Evolutionary conservation across 2,797 vertebrate genomes (phyloP), one percentile per base, ranked within the genome.

Genomic region (Falco berigora): DNA sequence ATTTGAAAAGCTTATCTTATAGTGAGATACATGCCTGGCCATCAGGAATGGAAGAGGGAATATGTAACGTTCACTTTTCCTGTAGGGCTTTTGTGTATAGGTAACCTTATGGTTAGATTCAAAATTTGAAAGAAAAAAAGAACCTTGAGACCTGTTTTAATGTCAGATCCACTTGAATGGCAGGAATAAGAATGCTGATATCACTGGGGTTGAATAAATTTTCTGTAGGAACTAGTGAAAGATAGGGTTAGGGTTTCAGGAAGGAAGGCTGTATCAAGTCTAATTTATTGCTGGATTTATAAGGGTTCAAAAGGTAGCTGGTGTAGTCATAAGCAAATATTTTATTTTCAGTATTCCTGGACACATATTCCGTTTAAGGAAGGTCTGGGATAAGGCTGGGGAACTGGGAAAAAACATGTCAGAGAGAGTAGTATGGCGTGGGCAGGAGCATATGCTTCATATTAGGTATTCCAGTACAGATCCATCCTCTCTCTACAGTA

Each of bases 391-490:
- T 94, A 81, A 96, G 55, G 80, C 76, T 93, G 69, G 30, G 38
- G 34, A 96, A 93, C 92, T 93, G 71, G 93, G 79, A 86, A 95
- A 94, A 94, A 96, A 86, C 73, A 92, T 95, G 87, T 94, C 93
- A 88, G 73, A 72, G 82, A 86, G 86, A 94, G 94, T 94, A 95
- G 67, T 79, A 93, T 95, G 83, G 92, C 0, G 93, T 94, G 95
- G 90, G 90, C 92, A 92, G 96, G 77, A 95, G 59, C 94, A 95
- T 96, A 95, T 96, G 90, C 67, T 97, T 96, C 92, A 36, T 92
- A 96, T 97, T 96, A 95, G 90, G 86, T 96, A 94, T 96, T 96
- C 88, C 80, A 92, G 83, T 92, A 92, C 86, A 93, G 69, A 95
- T 86, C 95, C 90, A 90, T 96, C 83, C 59, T 84, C 38, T 92